phyloP scores from a whole-genome alignment of 2,888 invertebrate genomes.

The Cantharis nigra region DNA sequence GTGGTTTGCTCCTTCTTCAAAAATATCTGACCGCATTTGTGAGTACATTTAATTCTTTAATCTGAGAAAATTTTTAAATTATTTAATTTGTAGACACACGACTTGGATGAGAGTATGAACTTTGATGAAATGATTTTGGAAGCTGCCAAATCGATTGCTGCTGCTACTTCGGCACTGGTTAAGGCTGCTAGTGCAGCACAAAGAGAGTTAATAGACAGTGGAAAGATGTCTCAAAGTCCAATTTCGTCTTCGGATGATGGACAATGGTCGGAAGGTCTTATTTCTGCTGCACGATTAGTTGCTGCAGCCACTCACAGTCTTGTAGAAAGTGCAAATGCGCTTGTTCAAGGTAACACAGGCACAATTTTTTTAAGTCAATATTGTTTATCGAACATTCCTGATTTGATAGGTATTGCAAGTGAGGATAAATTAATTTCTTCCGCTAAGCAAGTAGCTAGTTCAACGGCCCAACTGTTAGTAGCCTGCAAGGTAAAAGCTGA shows the following conservation, averaged over 20 bases:
- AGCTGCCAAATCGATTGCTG: constrained; percentile 96
- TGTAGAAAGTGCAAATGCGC: constrained; percentile 96
- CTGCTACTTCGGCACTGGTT: constrained; percentile 95
- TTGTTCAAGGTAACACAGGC: constrained; percentile 76
- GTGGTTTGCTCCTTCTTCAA: constrained; percentile 56
- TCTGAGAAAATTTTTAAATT: background rate
- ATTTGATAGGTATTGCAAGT: constrained; percentile 64
- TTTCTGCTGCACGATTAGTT: constrained; percentile 93
- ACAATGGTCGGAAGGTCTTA: constrained; percentile 96
- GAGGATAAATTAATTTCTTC: constrained; percentile 97
- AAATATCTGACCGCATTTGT: background rate
- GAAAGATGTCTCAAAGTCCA: constrained; percentile 84
- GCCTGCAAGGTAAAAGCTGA: constrained; percentile 99
- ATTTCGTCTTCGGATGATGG: constrained; percentile 90
- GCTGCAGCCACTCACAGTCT: constrained; percentile 97
- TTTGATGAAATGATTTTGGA: constrained; percentile 99
- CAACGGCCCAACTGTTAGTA: constrained; percentile 95
- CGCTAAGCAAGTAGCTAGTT: constrained; percentile 94
- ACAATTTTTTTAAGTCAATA: background rate
- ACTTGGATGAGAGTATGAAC: constrained; percentile 90
- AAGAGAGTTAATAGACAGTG: constrained; percentile 89
- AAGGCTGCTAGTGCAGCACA: constrained; percentile 97
- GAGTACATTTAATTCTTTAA: background rate
- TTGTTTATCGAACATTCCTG: background rate
- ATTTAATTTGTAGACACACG: constrained; percentile 60